Base-by-base conservation (phyloP, 2,888 invertebrate species). In the Yponomeuta cagnagella region DNA sequence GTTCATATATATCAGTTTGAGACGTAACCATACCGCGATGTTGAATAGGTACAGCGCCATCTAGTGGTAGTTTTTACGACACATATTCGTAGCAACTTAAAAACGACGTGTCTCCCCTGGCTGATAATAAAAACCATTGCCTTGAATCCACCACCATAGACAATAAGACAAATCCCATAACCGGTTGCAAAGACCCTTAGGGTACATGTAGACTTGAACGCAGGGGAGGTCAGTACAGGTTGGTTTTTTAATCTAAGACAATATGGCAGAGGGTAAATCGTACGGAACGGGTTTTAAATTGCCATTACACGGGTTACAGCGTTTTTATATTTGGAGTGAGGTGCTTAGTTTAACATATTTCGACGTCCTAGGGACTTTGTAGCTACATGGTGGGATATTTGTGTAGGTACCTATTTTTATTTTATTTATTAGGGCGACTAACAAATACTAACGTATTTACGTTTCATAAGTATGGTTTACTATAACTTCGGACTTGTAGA, bases 121-220 rank as follows among this genome's bases (percentile, higher is more conserved):
- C 88, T 87, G 90, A 89, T 87, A 88, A 90, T 90, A 91, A 90
- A 91, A 90, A 89, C 84, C 83, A 85, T 85, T 86, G 87, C 87
- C 88, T 89, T 86, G 78, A 75, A 77, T 77, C 77, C 30, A 64
- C 64, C 75, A 82, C 86, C 82, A 83, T 87, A 89, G 89, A 90
- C 90, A 89, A 90, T 89, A 87, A 87, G 84, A 82, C 83, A 83
- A 80, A 79, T 81, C 63, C 82, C 82, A 85, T 88, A 68, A 76
- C 88, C 82, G 79, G 72, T 70, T 15, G 80, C 6, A 5, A 69
- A 58, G 9, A 69, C 33, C 23, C n/a, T n/a, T 37, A 3, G 68
- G 43, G 31, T 52, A 10, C 63, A 82, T 73, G 70, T 33, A 30
- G 10, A n/a, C 23, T 63, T 52, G 69, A 48, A 63, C 63, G 30